Base-by-base conservation (phyloP, 2,888 invertebrate species). In the Nymphalis urticae region DNA sequence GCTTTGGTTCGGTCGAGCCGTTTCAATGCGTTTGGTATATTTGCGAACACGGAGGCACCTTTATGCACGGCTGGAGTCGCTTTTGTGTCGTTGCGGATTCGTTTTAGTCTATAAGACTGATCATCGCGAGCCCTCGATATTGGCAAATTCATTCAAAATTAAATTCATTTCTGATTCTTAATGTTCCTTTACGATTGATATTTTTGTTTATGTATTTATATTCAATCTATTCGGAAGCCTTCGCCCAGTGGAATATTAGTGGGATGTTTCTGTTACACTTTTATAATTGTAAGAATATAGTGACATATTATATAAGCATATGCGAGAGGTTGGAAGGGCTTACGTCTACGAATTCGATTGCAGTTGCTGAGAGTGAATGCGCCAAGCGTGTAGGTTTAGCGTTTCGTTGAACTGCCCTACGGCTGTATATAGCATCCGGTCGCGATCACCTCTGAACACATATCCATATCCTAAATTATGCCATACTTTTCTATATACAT, bases 51-150 rank as follows among this genome's bases (percentile, higher is more conserved):
- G 77, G 77, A 77, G 79, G 77, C 79, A 79, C 77, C 75, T 42
- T 75, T 70, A 69, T 64, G 63, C 73, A 73, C 71, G 63, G 62
- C 63, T 58, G 50, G 63, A 60, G 66, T 64, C 32, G 56, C 58
- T 71, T 73, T 64, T 63, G 74, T 62, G 66, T 64, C 65, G 36
- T 62, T 32, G 62, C 69, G 64, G 71, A 66, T 74, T 73, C 72
- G 73, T 77, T 75, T 54, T 78, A 75, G 77, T 79, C 80, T 78
- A 73, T 77, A 79, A 83, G 85, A 85, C 85, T 85, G 84, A 83
- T 21, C 6, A 16, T 47, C 42, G 48, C 8, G 61, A 58, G 58
- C 58, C 66, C 61, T 66, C n/a, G 32, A 53, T 24, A 17, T 47
- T 47, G 48, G 50, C 36, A 50, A 27, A 27, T 27, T 53, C 19